Conservation (phyloP, 2,888 invertebrate genomes). For the Archips xylosteana region DNA sequence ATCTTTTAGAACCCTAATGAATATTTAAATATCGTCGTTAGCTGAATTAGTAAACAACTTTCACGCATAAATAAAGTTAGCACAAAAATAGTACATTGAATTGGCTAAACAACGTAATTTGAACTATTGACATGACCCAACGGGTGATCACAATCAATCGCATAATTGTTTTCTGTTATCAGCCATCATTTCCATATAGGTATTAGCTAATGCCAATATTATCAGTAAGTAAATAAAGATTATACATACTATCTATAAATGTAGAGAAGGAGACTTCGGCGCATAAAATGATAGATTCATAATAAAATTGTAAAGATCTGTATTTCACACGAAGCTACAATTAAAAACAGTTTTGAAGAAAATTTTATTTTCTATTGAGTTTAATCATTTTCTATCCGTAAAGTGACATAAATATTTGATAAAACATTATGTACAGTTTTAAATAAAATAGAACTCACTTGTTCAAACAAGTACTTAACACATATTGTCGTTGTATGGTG, state of each 20-base stretch:
- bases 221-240: not conserved
- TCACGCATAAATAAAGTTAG: slow-evolving; percentile 17
- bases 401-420: not conserved
- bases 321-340: not conserved
- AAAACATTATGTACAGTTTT: not conserved
- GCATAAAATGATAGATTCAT: not conserved
- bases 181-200: not conserved
- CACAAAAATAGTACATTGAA: not conserved
- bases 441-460: slow-evolving; percentile 5
- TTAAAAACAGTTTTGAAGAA: not conserved
- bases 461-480: slow-evolving; percentile 10
- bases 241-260: not conserved
- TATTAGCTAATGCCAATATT: not conserved
- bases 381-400: not conserved
- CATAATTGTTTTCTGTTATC: slow-evolving; percentile 3
- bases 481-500: not conserved
- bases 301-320: too few relatives aligned
- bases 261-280: not conserved
- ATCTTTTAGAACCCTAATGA: not conserved
- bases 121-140: not conserved
- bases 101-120: not conserved
- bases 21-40: slow-evolving; percentile 4
- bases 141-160: not conserved
- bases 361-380: not conserved
- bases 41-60: slow-evolving; percentile 10